Evolutionary conservation across 1,140 invertebrate species (phyloP).

Genomic region (Drosophila repleta): DNA sequence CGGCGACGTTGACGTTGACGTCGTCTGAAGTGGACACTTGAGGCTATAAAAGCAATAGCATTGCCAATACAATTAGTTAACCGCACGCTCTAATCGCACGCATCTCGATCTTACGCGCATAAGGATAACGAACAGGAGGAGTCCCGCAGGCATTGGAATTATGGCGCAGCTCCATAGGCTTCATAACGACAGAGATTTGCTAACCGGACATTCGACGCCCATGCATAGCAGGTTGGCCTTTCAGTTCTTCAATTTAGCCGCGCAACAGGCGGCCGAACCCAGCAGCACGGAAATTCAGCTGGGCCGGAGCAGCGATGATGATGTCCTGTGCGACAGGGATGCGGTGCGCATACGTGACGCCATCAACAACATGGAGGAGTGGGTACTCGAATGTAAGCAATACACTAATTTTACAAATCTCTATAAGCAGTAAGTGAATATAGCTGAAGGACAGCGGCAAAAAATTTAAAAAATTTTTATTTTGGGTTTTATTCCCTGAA

Average conservation of each 20-base stretch:
- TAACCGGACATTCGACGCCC: conserved; percentile 47
- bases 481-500: too few species aligned
- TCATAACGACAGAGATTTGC: conserved; percentile 25
- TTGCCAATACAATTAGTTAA: conserved; percentile 49
- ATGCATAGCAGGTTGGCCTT: conserved; percentile 58
- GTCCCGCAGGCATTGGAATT: conserved; percentile 30
- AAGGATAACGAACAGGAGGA: background rate
- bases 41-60: conserved; percentile 63
- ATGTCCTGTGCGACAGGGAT: conserved; percentile 48
- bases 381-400: conserved; percentile 70
- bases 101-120: background rate
- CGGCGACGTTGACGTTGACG: conserved; percentile 12
- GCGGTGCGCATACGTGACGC: conserved; percentile 53
- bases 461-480: too few species aligned
- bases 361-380: conserved; percentile 62
- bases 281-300: conserved; percentile 12
- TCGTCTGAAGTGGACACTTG: conserved; percentile 42
- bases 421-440: too few species aligned
- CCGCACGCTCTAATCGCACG: conserved; percentile 18
- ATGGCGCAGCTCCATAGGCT: conserved; percentile 36
- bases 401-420: background rate
- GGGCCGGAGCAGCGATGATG: conserved; percentile 4
- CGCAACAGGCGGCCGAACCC: background rate
- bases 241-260: conserved; percentile 53
- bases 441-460: too few species aligned